Conservation (phyloP, 2,113 vertebrate genomes). For the Pelodiscus sinensis region DNA sequence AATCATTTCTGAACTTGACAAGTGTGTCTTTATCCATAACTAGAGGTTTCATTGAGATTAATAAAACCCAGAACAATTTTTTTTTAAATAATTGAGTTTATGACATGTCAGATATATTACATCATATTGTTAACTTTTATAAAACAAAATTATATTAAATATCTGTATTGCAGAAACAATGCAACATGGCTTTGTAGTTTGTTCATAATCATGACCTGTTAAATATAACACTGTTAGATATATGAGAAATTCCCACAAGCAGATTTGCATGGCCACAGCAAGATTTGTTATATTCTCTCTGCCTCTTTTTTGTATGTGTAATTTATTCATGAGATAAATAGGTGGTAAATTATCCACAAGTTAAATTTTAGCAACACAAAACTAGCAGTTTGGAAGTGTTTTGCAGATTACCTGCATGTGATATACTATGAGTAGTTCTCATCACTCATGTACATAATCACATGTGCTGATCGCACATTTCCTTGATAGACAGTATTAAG, state of each 20-base stretch:
- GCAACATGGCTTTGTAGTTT: slow-evolving; percentile 57
- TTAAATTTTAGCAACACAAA: slow-evolving; percentile 21
- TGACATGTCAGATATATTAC: slow-evolving; percentile 44
- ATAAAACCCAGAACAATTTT: background rate
- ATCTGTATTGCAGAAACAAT: slow-evolving; percentile 59
- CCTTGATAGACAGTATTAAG: background rate
- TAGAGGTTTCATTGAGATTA: background rate
- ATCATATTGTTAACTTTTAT: slow-evolving; percentile 45
- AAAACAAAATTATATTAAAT: slow-evolving; percentile 48
- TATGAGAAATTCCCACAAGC: slow-evolving; percentile 44
- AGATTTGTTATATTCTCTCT: slow-evolving; percentile 42
- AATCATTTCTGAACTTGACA: background rate
- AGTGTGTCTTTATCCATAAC: background rate
- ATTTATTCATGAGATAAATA: slow-evolving; percentile 66
- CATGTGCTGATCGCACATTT: background rate
- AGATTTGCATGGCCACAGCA: slow-evolving; percentile 58
- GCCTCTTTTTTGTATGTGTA: slow-evolving; percentile 50
- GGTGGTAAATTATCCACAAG: slow-evolving; percentile 54
- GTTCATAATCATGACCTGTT: slow-evolving; percentile 52
- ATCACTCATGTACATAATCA: accelerated
- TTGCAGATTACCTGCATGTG: background rate
- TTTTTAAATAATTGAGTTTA: slow-evolving; percentile 23
- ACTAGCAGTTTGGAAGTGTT: background rate
- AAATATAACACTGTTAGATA: slow-evolving; percentile 59
- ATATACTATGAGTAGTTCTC: background rate